These are phyloP conservation scores for Sebastes diaconus DNA, from an alignment of 2,797 vertebrate genomes.

Conservation along the genomic window DNA sequence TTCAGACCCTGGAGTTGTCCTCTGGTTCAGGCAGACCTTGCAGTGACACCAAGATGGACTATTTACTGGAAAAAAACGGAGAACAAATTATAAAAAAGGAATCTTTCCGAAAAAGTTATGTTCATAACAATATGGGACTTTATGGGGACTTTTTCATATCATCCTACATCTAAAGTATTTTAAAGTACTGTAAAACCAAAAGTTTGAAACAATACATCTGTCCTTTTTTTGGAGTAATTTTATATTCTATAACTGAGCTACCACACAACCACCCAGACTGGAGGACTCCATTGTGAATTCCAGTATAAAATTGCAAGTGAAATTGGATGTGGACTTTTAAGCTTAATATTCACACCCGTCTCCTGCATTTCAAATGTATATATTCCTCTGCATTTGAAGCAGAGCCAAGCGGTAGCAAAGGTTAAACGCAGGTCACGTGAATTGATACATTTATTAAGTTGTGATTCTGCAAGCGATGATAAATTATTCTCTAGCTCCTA, in stretches of 20 bases:
- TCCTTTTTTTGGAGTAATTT: background rate
- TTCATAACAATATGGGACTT: background rate
- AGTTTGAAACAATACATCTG: background rate
- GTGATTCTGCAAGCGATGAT: slow-evolving; percentile 32
- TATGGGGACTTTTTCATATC: background rate
- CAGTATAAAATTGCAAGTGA: background rate
- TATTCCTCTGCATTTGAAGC: slow-evolving; percentile 48
- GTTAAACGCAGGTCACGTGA: slow-evolving; percentile 65
- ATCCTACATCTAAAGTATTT: background rate
- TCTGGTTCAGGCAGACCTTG: background rate
- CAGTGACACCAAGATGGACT: background rate
- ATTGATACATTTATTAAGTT: slow-evolving; percentile 69
- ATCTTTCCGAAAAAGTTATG: background rate
- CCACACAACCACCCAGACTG: background rate
- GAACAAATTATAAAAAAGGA: background rate
- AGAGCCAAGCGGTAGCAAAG: slow-evolving; percentile 51
- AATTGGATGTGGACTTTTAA: slow-evolving; percentile 17
- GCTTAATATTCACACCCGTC: slow-evolving; percentile 39
- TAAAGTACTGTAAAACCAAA: background rate
- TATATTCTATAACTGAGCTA: background rate
- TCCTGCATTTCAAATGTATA: slow-evolving; percentile 54
- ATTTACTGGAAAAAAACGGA: background rate
- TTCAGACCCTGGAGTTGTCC: too few relatives aligned
- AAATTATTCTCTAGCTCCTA: slow-evolving; percentile 62
- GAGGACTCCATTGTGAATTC: background rate